These are phyloP conservation scores for Folsomia candida DNA, from an alignment of 2,888 invertebrate species.

Conservation along the genomic window DNA sequence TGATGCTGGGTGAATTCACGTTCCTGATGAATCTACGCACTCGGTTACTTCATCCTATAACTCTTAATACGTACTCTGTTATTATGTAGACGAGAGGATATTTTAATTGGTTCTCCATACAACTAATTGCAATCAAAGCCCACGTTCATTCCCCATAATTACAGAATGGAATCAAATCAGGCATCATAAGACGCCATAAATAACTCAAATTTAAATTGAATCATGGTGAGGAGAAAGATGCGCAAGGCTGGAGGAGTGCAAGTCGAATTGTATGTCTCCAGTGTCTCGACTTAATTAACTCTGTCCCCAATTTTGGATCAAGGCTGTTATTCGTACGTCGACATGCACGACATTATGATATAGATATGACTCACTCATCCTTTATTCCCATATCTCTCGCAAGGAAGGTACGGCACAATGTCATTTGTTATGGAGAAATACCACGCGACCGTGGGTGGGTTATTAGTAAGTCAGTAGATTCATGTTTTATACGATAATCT, in stretches of 20 bases:
- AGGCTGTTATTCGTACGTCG: no score
- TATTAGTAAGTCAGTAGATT: no score
- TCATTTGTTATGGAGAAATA: no score
- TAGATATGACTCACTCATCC: no score
- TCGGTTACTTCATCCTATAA: no score
- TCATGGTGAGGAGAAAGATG: slow-evolving; percentile 1
- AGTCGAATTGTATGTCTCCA: slow-evolving; percentile 18
- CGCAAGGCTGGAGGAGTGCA: background rate
- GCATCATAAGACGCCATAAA: slow-evolving; percentile 6
- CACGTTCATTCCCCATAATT: background rate
- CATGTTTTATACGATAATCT: no score
- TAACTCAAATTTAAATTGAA: slow-evolving; percentile 21
- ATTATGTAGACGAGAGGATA: background rate
- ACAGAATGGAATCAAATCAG: background rate
- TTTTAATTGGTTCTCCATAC: background rate
- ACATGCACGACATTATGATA: no score
- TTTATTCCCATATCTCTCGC: no score
- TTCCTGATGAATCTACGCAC: no score
- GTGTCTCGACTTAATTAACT: slow-evolving; percentile 16
- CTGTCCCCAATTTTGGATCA: background rate
- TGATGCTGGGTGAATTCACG: no score
- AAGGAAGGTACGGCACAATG: no score
- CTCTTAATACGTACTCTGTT: background rate
- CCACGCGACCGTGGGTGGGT: no score
- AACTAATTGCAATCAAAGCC: background rate